A percentile compares a stretch with the other conserved stretches of the same genome.
These are phyloP conservation scores for Neosilurus mollespiculum DNA, from an alignment of 2,797 vertebrate genomes.

Conservation along the genomic window DNA sequence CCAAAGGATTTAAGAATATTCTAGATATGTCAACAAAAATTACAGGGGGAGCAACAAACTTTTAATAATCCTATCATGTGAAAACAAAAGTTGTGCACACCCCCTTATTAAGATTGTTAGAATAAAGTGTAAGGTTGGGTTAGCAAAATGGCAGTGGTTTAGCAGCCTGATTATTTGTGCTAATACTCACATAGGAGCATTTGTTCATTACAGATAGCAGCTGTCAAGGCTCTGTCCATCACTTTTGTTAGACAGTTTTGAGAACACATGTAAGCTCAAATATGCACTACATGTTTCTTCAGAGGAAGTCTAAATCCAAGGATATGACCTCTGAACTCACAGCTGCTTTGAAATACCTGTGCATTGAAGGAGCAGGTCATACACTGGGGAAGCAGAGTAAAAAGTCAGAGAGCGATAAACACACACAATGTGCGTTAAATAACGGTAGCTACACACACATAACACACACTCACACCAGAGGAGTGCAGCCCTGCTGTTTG, in stretches of 20 bases:
- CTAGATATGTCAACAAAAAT: neutral
- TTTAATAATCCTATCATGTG: neutral
- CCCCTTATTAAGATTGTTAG: neutral
- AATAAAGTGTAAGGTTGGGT: neutral
- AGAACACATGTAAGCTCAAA: slow-evolving; percentile 12
- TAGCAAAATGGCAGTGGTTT: neutral
- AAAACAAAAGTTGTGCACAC: neutral
- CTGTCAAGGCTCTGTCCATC: neutral
- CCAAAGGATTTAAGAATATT: neutral
- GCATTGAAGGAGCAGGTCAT: slow-evolving; percentile 9
- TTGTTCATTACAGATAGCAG: slow-evolving; percentile 8
- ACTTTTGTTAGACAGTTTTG: neutral
- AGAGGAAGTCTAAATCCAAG: neutral
- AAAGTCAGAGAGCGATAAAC: slow-evolving; percentile 8
- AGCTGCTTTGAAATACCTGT: neutral
- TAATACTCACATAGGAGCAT: neutral
- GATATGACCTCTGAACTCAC: neutral
- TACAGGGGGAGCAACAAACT: neutral
- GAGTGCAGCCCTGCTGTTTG: slow-evolving; percentile 27
- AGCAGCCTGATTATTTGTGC: neutral
- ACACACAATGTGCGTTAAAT: slow-evolving; percentile 19
- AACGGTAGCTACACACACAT: slow-evolving; percentile 13
- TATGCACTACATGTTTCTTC: slow-evolving; percentile 11
- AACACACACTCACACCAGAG: slow-evolving; percentile 1
- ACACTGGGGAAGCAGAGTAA: neutral